A percentile compares a stretch with the other conserved stretches of the same genome.
Conservation (phyloP, 2,888 invertebrate species). For the Gasteruption jaculator region DNA sequence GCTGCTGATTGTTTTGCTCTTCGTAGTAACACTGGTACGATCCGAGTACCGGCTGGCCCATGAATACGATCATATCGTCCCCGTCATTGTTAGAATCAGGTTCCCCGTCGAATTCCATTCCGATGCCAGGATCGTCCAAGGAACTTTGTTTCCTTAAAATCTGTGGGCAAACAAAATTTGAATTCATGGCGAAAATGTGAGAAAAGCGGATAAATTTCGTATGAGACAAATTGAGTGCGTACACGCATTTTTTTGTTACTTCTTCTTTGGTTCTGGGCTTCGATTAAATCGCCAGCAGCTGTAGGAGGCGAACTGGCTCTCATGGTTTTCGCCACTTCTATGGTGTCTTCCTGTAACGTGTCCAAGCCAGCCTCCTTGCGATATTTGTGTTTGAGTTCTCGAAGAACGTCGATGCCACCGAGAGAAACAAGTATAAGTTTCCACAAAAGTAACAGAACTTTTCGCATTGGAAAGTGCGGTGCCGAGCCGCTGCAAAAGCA, state of each 20-base stretch:
- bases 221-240: slow-evolving; percentile 2
- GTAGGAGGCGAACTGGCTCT: slow-evolving; percentile 92
- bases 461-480: slow-evolving; percentile 98
- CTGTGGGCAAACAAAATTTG: slow-evolving; percentile 42
- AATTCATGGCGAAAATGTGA: slow-evolving; percentile 8
- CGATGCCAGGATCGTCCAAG: slow-evolving; percentile 74
- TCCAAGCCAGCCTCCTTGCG: slow-evolving; percentile 69
- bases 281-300: slow-evolving; percentile 83
- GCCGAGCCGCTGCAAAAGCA: slow-evolving; percentile 92
- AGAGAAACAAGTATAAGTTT: slow-evolving; percentile 88
- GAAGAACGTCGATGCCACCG: slow-evolving; percentile 84
- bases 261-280: slow-evolving; percentile 77
- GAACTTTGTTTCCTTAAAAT: slow-evolving; percentile 90
- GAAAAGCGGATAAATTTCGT: slow-evolving; percentile 10
- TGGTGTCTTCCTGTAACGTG: slow-evolving; percentile 83
- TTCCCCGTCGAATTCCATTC: slow-evolving; percentile 40
- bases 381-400: slow-evolving; percentile 69
- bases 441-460: slow-evolving; percentile 92
- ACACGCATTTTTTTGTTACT: slow-evolving; percentile 57
- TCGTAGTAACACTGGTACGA: slow-evolving; percentile 39
- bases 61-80: slow-evolving; percentile 49
- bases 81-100: slow-evolving; percentile 51
- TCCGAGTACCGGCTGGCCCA: slow-evolving; percentile 29
- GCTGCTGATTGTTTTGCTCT: slow-evolving; percentile 47
- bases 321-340: slow-evolving; percentile 91